Percentiles rank a stretch among this genome's conserved stretches.
Evolutionary conservation across 2,888 invertebrate genomes (phyloP).

Genomic region (Melinaea marsaeus): DNA sequence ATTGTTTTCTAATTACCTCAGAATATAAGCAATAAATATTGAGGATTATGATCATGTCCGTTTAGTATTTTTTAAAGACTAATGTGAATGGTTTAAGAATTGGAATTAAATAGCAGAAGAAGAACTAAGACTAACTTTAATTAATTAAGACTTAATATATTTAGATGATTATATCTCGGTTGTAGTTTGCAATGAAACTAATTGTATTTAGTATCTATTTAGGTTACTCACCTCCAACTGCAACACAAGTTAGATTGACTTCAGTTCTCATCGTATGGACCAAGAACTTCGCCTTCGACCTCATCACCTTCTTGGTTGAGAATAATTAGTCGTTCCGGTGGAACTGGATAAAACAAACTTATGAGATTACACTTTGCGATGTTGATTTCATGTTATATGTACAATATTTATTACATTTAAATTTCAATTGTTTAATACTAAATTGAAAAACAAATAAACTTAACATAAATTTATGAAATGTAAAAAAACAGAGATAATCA

Average conservation of each 20-base stretch:
- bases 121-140: not conserved
- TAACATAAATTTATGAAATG: too few relatives aligned
- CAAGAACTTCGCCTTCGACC: slow-evolving; percentile 82
- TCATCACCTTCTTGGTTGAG: slow-evolving; percentile 84
- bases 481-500: too few relatives aligned
- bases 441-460: too few relatives aligned
- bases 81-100: not conserved
- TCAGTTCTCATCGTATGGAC: slow-evolving; percentile 87
- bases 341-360: slow-evolving; percentile 75
- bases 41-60: slow-evolving; percentile 14
- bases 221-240: slow-evolving; percentile 80
- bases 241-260: slow-evolving; percentile 86
- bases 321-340: slow-evolving; percentile 85
- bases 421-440: too few relatives aligned
- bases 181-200: not conserved
- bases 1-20: slow-evolving; percentile 5
- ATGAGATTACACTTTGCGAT: not conserved
- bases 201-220: not conserved
- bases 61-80: slow-evolving; percentile 16
- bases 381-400: not conserved
- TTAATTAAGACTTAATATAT: not conserved
- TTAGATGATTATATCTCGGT: not conserved
- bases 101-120: not conserved
- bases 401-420: not conserved
- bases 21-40: slow-evolving; percentile 1